Conservation (phyloP, 2,113 vertebrate genomes). For the Aplodontia rufa region DNA sequence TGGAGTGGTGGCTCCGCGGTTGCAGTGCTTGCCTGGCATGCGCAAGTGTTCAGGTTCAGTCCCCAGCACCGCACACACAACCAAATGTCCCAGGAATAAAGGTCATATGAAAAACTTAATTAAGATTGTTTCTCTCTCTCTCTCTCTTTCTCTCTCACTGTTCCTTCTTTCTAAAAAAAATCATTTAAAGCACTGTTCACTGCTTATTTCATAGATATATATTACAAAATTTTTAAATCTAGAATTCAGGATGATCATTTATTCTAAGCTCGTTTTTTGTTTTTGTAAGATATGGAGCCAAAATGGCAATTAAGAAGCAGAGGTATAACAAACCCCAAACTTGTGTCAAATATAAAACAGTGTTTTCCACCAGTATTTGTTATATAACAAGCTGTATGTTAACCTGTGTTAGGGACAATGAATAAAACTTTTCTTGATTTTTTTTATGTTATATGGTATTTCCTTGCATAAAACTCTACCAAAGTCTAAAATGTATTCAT, state of each 20-base stretch:
- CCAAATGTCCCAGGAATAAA: no score
- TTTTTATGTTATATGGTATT: background rate
- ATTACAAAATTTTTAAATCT: background rate
- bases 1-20: no score
- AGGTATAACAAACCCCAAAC: background rate
- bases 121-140: no score
- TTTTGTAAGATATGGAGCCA: background rate
- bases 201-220: background rate
- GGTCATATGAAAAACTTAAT: no score
- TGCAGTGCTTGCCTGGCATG: no score
- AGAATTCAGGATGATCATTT: background rate
- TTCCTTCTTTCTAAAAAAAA: no score
- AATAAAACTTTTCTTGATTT: background rate
- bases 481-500: background rate
- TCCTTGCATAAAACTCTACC: background rate
- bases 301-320: background rate
- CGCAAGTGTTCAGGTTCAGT: no score
- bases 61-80: no score
- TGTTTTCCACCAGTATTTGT: background rate
- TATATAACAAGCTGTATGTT: background rate
- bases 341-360: background rate
- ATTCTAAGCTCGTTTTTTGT: background rate
- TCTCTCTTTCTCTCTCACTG: no score
- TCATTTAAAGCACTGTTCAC: constrained; percentile 17
- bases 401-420: background rate